phyloP scores from a whole-genome alignment of 2,888 invertebrate species.

The Tribolium freemani region DNA sequence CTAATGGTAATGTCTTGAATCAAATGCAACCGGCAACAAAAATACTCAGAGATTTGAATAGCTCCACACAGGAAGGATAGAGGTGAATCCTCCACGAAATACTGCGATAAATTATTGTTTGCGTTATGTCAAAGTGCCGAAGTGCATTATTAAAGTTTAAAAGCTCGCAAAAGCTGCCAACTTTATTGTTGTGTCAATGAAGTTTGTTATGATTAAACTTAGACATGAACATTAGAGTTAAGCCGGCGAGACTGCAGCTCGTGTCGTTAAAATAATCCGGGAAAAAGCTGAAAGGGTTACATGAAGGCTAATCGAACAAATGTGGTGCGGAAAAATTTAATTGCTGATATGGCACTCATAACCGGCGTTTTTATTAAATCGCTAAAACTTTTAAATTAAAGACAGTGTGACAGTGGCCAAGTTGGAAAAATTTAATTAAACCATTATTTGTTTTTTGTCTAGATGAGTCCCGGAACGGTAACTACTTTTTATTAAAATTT shows the following conservation, averaged over 20 bases:
- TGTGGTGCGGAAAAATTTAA: background rate
- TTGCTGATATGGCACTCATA: background rate
- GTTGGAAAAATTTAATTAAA: constrained; percentile 29
- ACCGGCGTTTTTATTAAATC: background rate
- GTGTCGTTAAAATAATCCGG: background rate
- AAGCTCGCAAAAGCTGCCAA: background rate
- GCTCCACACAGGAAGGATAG: too few species aligned
- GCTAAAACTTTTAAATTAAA: background rate
- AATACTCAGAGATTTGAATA: too few species aligned
- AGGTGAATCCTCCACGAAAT: too few species aligned
- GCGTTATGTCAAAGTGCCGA: too few species aligned
- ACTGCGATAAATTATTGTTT: too few species aligned
- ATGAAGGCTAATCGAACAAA: too few species aligned
- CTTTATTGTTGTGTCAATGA: background rate
- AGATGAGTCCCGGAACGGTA: background rate
- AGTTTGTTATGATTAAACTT: background rate
- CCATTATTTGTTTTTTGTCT: constrained; percentile 12
- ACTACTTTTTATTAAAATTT: constrained; percentile 28
- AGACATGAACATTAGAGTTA: background rate
- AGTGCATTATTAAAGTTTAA: too few species aligned
- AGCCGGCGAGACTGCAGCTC: background rate
- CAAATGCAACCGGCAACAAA: too few species aligned
- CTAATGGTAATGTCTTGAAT: constrained; percentile 3
- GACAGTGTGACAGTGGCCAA: background rate
- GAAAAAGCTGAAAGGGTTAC: background rate